These are phyloP conservation scores for Scelioninae gen. 1 DNA, from an alignment of 2,888 invertebrate genomes.

Conservation along the genomic window DNA sequence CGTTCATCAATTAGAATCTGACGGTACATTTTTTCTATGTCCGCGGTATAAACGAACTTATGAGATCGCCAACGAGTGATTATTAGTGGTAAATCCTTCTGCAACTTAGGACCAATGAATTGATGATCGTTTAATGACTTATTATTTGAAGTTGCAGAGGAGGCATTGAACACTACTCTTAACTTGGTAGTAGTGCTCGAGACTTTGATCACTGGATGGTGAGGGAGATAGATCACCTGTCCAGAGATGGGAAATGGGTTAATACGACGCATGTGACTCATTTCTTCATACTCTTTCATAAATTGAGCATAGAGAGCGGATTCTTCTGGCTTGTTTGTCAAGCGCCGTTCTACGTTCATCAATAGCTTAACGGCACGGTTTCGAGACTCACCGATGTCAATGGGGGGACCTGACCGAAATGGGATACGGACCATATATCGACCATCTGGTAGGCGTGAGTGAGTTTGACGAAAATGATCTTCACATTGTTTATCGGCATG, in stretches of 20 bases:
- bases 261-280: too few relatives aligned
- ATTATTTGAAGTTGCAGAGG: background rate
- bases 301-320: too few relatives aligned
- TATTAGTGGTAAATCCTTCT: background rate
- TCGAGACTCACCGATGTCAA: background rate
- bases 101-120: constrained; percentile 17
- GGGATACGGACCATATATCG: constrained; percentile 6
- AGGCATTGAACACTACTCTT: constrained; percentile 17
- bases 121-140: constrained; percentile 10
- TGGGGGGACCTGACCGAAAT: background rate
- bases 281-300: too few relatives aligned
- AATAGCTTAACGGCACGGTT: background rate
- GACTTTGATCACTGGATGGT: too few relatives aligned
- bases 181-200: constrained; percentile 3
- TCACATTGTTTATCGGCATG: too few relatives aligned
- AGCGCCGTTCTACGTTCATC: background rate
- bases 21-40: constrained; percentile 76
- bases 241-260: too few relatives aligned
- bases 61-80: constrained; percentile 1
- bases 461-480: too few relatives aligned
- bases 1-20: constrained; percentile 42
- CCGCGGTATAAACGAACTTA: constrained; percentile 64
- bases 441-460: background rate
- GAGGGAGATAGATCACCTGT: too few relatives aligned
- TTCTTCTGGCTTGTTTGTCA: background rate